These are phyloP conservation scores for Diacarnus erythraeanus DNA, from an alignment of 37 sponge, comb jelly and placozoan species.

Conservation along the genomic window DNA sequence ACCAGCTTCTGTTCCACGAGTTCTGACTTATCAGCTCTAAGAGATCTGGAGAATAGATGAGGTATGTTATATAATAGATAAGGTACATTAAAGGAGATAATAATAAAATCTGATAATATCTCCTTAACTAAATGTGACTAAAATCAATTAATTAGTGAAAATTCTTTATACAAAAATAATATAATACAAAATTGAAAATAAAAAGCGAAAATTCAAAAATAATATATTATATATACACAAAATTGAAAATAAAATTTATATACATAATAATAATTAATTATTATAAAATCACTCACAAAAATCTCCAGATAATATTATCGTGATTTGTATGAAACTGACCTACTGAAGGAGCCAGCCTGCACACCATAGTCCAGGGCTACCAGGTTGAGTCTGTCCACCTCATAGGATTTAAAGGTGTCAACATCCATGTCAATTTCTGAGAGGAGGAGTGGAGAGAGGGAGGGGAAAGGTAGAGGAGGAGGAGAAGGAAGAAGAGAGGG, in stretches of 20 bases:
- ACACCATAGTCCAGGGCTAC: slow-evolving; percentile 60
- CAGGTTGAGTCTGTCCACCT: slow-evolving; percentile 68
- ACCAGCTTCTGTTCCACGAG: slow-evolving; percentile 41
- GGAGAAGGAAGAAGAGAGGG: not conserved
- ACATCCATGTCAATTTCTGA: slow-evolving; percentile 62
- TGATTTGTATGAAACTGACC: slow-evolving; percentile 24
- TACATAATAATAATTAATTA: too few relatives aligned
- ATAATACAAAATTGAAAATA: not conserved
- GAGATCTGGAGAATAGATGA: slow-evolving; percentile 29
- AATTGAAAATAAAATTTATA: too few relatives aligned
- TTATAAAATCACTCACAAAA: not conserved
- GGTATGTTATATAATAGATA: too few relatives aligned
- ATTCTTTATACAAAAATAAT: not conserved
- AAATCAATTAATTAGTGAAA: not conserved
- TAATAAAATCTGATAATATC: too few relatives aligned
- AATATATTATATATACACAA: not conserved
- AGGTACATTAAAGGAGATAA: too few relatives aligned
- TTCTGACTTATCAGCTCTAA: slow-evolving; percentile 49
- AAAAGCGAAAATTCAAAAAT: not conserved
- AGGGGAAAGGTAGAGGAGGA: not conserved
- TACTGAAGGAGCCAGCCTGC: slow-evolving; percentile 47
- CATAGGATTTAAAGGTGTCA: slow-evolving; percentile 17
- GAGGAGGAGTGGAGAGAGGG: not conserved
- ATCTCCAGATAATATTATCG: not conserved
- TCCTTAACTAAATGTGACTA: too few relatives aligned